These are phyloP conservation scores for Lanius collurio DNA, from an alignment of 2,113 vertebrate species.

Conservation along the genomic window DNA sequence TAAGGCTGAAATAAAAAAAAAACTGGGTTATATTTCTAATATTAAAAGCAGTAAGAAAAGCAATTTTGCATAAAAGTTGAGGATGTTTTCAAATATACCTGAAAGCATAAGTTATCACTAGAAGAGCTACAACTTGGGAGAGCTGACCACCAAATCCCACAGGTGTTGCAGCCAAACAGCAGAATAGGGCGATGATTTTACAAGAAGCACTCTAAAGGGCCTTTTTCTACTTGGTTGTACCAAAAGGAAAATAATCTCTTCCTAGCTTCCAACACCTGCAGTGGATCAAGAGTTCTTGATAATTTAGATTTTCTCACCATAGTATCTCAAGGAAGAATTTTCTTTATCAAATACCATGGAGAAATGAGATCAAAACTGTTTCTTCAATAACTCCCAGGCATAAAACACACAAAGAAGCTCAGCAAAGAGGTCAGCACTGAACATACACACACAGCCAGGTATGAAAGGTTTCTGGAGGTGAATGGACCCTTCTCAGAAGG, in stretches of 20 bases:
- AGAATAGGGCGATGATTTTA: neutral
- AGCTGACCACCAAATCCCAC: neutral
- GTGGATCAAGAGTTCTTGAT: neutral
- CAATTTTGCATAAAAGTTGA: neutral
- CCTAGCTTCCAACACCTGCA: neutral
- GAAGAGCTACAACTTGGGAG: neutral
- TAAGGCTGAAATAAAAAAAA: neutral
- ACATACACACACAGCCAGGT: fast-evolving
- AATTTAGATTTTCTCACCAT: neutral
- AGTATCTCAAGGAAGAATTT: neutral
- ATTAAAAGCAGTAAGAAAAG: neutral
- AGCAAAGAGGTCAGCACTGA: neutral
- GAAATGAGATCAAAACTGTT: neutral
- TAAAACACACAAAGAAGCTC: neutral
- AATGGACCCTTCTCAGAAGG: neutral
- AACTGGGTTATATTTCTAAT: neutral
- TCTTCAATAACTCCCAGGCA: neutral
- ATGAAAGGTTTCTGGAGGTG: neutral
- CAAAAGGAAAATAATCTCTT: neutral
- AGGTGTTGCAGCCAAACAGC: neutral
- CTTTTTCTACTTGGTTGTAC: neutral
- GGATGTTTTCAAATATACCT: neutral
- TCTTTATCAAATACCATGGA: neutral
- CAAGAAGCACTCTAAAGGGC: neutral
- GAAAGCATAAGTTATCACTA: neutral